Percentiles rank a stretch among this genome's conserved stretches.
These are phyloP conservation scores for Caloenas nicobarica DNA, from an alignment of 2,113 vertebrate genomes.

Conservation along the genomic window DNA sequence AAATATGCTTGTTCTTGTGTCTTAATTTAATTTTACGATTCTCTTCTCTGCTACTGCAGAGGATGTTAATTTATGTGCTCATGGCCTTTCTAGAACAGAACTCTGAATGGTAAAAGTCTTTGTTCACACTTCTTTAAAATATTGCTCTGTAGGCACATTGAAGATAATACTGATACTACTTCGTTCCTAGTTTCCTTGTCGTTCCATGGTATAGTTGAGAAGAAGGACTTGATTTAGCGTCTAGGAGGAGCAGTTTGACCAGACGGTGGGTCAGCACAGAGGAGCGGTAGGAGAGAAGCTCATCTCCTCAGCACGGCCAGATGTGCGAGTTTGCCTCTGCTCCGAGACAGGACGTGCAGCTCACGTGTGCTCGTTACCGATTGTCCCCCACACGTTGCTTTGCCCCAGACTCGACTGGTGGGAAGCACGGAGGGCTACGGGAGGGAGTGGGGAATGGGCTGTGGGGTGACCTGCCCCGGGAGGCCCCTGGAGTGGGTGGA, in stretches of 20 bases:
- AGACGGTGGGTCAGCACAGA: background rate
- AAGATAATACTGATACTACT: background rate
- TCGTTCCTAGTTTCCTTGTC: background rate
- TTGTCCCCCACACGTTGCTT: background rate
- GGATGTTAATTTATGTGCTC: background rate
- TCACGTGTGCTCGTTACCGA: fast-evolving
- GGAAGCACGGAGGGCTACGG: fast-evolving
- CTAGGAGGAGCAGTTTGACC: background rate
- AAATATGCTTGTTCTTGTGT: background rate
- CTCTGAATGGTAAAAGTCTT: background rate
- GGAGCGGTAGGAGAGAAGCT: background rate
- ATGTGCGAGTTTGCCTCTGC: background rate
- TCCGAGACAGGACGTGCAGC: background rate
- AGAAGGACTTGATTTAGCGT: background rate
- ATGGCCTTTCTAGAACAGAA: background rate
- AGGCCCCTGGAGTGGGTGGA: background rate
- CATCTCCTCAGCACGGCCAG: background rate
- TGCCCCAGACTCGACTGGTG: fast-evolving
- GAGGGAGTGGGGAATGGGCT: too few species aligned
- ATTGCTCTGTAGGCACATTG: fast-evolving
- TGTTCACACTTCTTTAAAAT: background rate
- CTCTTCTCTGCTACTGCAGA: background rate
- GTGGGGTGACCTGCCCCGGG: background rate
- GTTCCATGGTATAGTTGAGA: background rate
- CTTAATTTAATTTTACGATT: background rate